Conservation (phyloP, 2,113 vertebrate genomes). For the Osmerus eperlanus region DNA sequence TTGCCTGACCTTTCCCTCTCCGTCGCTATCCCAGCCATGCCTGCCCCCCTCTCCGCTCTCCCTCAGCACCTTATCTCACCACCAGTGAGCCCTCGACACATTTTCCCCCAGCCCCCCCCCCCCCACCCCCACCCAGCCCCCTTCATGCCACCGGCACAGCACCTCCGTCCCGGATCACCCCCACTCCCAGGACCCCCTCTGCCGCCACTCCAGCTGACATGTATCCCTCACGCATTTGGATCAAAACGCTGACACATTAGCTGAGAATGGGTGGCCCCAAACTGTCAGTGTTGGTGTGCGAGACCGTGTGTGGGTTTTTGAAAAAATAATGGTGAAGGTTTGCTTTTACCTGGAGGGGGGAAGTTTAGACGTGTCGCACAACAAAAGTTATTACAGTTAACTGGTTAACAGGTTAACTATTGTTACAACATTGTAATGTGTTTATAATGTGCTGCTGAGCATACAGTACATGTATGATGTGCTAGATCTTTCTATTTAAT, state of each 20-base stretch:
- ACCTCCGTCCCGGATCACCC: conserved; percentile 31
- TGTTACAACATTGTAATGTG: too few relatives aligned
- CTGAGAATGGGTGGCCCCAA: conserved; percentile 45
- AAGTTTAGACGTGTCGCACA: neutral
- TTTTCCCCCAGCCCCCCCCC: conserved; percentile 13
- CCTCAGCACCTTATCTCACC: conserved; percentile 3
- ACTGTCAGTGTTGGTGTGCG: conserved; percentile 34
- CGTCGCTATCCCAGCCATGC: conserved; percentile 61
- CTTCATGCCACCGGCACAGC: conserved; percentile 21
- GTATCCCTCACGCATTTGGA: conserved; percentile 57
- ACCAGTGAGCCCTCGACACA: conserved; percentile 1
- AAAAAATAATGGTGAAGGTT: neutral
- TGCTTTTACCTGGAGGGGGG: too few relatives aligned
- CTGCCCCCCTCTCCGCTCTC: conserved; percentile 8
- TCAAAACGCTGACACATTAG: conserved; percentile 60
- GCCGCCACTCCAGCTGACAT: conserved; percentile 57
- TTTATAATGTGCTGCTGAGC: too few relatives aligned
- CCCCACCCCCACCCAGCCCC: conserved; percentile 7
- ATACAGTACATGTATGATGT: too few relatives aligned
- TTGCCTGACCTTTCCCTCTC: conserved; percentile 75
- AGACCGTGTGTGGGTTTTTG: neutral
- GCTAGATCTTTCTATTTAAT: too few relatives aligned
- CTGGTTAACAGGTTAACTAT: too few relatives aligned
- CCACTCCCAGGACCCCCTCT: conserved; percentile 21
- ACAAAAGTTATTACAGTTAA: neutral